These are phyloP conservation scores for Ornithorhynchus anatinus DNA, from an alignment of 2,113 vertebrate genomes.

Conservation along the genomic window DNA sequence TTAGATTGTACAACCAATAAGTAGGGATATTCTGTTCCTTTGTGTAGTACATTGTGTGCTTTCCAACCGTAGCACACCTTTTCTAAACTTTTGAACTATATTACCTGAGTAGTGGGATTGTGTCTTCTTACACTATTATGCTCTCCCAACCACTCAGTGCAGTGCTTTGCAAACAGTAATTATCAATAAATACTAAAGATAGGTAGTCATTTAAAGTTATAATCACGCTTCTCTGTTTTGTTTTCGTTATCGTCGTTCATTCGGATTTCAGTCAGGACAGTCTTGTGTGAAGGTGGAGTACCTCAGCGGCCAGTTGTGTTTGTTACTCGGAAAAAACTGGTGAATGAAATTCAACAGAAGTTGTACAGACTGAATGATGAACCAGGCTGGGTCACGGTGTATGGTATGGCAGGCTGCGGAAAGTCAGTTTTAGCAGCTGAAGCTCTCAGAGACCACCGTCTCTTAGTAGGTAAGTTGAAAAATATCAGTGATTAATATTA, in stretches of 20 bases:
- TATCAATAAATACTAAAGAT: no score
- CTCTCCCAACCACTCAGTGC: no score
- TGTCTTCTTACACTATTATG: no score
- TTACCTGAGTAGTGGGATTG: no score
- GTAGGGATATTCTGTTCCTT: no score
- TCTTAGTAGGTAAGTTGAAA: conserved; percentile 83
- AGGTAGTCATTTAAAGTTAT: no score
- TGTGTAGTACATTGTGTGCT: no score
- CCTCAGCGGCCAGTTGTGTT: conserved; percentile 95
- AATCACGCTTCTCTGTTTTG: conserved; percentile 5
- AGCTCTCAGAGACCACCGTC: conserved; percentile 80
- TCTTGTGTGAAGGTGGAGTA: conserved; percentile 91
- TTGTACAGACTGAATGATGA: conserved; percentile 74
- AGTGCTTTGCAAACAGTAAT: no score
- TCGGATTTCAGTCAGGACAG: conserved; percentile 77
- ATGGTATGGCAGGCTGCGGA: conserved; percentile 96
- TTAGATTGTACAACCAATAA: no score
- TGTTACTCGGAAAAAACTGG: conserved; percentile 81
- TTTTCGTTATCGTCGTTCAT: conserved; percentile 11
- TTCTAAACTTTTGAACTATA: no score
- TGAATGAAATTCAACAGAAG: conserved; percentile 80
- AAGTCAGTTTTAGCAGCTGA: conserved; percentile 96
- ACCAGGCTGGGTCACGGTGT: conserved; percentile 89
- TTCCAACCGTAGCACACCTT: no score
- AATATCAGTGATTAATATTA: neutral